These are phyloP conservation scores for Genyomyrus donnyi DNA, from an alignment of 2,113 vertebrate genomes.

Conservation along the genomic window DNA sequence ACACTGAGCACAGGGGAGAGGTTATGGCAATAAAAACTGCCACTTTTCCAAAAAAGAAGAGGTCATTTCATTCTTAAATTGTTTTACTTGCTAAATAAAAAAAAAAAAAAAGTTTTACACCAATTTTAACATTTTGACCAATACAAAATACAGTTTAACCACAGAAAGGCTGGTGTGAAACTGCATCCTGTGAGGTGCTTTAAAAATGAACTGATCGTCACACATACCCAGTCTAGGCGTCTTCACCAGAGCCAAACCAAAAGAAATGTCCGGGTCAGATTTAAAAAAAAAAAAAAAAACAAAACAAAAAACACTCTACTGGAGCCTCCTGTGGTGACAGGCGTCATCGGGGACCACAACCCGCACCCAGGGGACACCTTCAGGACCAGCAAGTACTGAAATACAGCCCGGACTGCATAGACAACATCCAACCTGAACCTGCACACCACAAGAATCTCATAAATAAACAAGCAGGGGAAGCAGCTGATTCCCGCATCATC, in stretches of 20 bases:
- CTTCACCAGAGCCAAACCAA: constrained; percentile 64
- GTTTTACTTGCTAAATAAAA: constrained; percentile 23
- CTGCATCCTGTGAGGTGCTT: constrained; percentile 55
- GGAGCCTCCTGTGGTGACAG: constrained; percentile 9
- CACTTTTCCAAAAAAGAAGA: neutral
- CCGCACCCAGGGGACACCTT: neutral
- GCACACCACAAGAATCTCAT: neutral
- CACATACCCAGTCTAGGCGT: constrained; percentile 61
- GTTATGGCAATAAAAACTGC: constrained; percentile 11
- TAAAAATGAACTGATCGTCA: constrained; percentile 66
- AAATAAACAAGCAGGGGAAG: neutral
- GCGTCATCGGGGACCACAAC: neutral
- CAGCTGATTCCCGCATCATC: neutral
- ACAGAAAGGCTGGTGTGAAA: constrained; percentile 49
- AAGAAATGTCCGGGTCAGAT: constrained; percentile 29
- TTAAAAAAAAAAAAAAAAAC: neutral
- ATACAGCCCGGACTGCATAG: neutral
- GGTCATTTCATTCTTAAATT: constrained; percentile 23
- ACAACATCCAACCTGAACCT: neutral
- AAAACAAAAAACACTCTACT: constrained; percentile 55
- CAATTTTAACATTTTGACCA: constrained; percentile 66
- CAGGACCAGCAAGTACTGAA: neutral
- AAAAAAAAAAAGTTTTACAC: constrained; percentile 48
- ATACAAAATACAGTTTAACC: constrained; percentile 69
- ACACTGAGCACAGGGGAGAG: neutral